A percentile compares a stretch with the other conserved stretches of the same genome.
Evolutionary conservation across 2,888 invertebrate genomes (phyloP).

Genomic region (Cantharis lateralis): DNA sequence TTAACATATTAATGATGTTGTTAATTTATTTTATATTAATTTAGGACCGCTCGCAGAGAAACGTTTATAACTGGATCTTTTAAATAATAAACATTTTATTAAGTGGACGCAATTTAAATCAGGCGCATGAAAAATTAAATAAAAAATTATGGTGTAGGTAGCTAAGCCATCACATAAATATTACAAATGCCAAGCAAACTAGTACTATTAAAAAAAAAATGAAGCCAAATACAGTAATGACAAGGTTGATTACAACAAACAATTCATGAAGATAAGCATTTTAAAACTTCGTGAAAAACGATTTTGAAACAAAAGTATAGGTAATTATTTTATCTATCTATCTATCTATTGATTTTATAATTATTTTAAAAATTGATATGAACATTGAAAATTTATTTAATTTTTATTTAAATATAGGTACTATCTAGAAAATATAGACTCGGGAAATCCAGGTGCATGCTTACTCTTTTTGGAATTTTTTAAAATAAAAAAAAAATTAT

Average conservation of each 20-base stretch:
- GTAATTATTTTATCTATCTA: neutral
- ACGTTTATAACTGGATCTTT: conserved; percentile 17
- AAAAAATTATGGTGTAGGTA: conserved; percentile 5
- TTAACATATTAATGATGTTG: conserved; percentile 43
- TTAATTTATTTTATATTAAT: conserved; percentile 41
- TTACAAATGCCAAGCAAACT: neutral
- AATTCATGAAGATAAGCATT: neutral
- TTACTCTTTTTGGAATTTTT: too few species aligned
- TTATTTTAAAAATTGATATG: neutral
- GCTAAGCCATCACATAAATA: neutral
- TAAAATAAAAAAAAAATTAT: too few species aligned
- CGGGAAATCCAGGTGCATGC: too few species aligned
- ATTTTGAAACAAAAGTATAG: neutral
- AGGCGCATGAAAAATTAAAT: conserved; percentile 1
- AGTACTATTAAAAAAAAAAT: neutral
- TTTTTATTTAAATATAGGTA: neutral
- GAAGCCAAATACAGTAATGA: neutral
- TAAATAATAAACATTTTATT: neutral
- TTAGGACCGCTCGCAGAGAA: conserved; percentile 39
- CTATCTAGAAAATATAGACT: too few species aligned
- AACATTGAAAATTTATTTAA: neutral
- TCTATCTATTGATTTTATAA: neutral
- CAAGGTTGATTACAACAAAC: neutral
- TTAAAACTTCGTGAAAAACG: neutral
- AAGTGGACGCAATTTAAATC: neutral